Conservation (phyloP, 2,888 invertebrate genomes). For the Euzophera pinguis region DNA sequence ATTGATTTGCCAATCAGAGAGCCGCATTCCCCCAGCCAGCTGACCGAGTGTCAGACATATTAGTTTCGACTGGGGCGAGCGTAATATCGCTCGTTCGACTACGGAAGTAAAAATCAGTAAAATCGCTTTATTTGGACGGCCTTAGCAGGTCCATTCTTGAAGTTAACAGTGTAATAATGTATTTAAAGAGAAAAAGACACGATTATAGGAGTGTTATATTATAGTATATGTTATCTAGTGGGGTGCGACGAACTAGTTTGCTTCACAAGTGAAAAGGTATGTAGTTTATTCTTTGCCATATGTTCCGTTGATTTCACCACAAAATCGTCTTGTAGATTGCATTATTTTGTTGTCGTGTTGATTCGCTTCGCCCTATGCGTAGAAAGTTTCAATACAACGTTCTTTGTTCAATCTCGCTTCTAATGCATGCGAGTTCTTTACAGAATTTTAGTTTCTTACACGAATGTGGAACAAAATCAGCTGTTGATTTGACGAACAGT, state of each 20-base stretch:
- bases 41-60: conserved; percentile 48
- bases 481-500: neutral
- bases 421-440: neutral
- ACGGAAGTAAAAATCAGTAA: conserved; percentile 39
- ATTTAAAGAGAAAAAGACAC: conserved; percentile 78
- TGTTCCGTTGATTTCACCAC: conserved; percentile 42
- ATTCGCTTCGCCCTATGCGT: conserved; percentile 1
- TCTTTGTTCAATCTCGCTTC: neutral
- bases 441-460: neutral
- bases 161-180: conserved; percentile 75
- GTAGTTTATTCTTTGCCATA: conserved; percentile 42
- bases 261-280: conserved; percentile 61
- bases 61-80: conserved; percentile 61
- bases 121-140: conserved; percentile 61
- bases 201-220: conserved; percentile 75
- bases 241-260: conserved; percentile 57
- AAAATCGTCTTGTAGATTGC: conserved; percentile 10
- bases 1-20: conserved; percentile 77
- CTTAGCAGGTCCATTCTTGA: conserved; percentile 65
- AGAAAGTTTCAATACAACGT: neutral
- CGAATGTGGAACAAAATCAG: neutral
- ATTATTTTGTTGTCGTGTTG: neutral
- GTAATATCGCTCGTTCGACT: conserved; percentile 49
- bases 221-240: conserved; percentile 69
- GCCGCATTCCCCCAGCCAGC: conserved; percentile 50